These are phyloP conservation scores for Oncorhynchus kisutch DNA, from an alignment of 2,113 vertebrate species.

Conservation along the genomic window DNA sequence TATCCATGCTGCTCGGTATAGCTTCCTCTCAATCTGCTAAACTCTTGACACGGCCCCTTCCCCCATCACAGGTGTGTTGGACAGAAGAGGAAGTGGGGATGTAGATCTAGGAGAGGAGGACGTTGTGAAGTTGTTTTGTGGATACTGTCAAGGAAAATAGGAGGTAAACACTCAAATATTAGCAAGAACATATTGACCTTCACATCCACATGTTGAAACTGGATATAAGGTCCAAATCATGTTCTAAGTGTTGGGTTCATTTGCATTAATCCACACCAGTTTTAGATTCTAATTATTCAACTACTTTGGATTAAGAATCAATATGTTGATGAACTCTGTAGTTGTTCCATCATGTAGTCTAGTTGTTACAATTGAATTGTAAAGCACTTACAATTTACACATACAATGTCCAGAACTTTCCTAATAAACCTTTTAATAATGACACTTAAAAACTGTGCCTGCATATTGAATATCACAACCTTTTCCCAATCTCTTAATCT, in stretches of 20 bases:
- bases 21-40: slow-evolving; percentile 83
- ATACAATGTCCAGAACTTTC: background rate
- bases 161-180: slow-evolving; percentile 16
- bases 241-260: background rate
- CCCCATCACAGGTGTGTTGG: slow-evolving; percentile 70
- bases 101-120: slow-evolving; percentile 14
- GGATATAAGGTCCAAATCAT: background rate
- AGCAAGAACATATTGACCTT: background rate
- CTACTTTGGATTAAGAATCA: background rate
- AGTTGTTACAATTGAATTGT: background rate
- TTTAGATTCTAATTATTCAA: background rate
- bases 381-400: background rate
- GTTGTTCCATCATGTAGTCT: background rate
- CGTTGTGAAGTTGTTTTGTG: background rate
- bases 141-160: slow-evolving; percentile 1
- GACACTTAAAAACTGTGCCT: background rate
- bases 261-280: background rate
- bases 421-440: slow-evolving; percentile 9
- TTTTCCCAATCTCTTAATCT: too few species aligned
- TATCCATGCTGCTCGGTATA: slow-evolving; percentile 78
- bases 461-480: too few species aligned
- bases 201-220: background rate
- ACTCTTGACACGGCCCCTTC: slow-evolving; percentile 80
- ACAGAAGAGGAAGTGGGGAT: slow-evolving; percentile 46
- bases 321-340: background rate